Evolutionary conservation across 2,113 vertebrate species (phyloP).

Genomic region (Phyllopteryx taeniolatus): DNA sequence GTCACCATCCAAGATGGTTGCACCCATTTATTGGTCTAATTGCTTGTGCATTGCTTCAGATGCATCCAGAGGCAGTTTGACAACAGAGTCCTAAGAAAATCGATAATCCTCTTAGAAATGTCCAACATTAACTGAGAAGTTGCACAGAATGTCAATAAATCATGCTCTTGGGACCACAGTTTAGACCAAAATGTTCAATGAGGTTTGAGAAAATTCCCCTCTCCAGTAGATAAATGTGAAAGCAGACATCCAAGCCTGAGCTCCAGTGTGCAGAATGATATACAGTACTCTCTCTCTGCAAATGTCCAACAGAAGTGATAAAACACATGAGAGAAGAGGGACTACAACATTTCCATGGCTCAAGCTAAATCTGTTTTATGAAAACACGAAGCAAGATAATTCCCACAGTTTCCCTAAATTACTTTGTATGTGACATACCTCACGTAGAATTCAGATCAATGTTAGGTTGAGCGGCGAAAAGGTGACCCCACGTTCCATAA

Average conservation of each 20-base stretch:
- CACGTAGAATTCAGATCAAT: not conserved
- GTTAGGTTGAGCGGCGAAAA: conserved; percentile 15
- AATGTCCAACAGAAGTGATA: conserved; percentile 1
- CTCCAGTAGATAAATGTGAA: not conserved
- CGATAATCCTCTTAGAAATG: not conserved
- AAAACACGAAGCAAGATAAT: not conserved
- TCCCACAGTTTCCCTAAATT: conserved; percentile 7
- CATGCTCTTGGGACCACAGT: not conserved
- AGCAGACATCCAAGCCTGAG: conserved; percentile 1
- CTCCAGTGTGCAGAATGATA: conserved; percentile 8
- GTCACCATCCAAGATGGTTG: not conserved
- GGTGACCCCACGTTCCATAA: conserved; percentile 36
- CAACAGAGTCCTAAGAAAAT: not conserved
- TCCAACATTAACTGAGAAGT: not conserved
- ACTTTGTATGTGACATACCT: not conserved
- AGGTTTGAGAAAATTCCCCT: not conserved
- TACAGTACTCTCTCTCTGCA: not conserved
- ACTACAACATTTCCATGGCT: conserved; percentile 1
- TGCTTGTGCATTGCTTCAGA: not conserved
- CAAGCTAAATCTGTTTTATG: not conserved
- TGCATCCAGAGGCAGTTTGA: not conserved
- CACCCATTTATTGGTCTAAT: not conserved
- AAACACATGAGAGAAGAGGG: conserved; percentile 2
- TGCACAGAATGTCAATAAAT: not conserved
- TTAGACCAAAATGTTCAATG: not conserved